Evolutionary conservation across 2,888 invertebrate species (phyloP).

Genomic region (Lacanobia wlatinum): DNA sequence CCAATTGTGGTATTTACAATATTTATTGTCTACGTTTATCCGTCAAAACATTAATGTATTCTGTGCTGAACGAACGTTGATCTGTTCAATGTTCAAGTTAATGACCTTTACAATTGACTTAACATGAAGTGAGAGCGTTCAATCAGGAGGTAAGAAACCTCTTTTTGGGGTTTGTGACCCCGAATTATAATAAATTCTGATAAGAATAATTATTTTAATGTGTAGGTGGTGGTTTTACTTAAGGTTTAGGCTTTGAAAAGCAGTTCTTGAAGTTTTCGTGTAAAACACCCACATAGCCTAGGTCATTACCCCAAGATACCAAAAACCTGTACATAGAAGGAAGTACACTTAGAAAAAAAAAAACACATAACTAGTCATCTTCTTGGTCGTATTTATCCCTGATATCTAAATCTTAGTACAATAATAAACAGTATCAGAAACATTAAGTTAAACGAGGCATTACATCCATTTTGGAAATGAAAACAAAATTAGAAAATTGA

Average conservation of each 20-base stretch:
- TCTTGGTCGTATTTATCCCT: not conserved
- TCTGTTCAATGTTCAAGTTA: slow-evolving; percentile 5
- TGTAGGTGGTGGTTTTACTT: not conserved
- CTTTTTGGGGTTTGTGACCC: not conserved
- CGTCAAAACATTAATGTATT: slow-evolving; percentile 17
- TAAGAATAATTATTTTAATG: no score
- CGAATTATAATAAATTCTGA: not conserved
- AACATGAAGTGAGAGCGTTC: not conserved
- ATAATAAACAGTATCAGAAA: no score
- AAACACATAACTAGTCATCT: not conserved
- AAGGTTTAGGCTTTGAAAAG: not conserved
- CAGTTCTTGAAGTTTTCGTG: not conserved
- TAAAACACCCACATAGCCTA: not conserved
- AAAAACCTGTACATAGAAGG: not conserved
- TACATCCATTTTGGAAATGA: no score
- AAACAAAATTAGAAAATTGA: no score
- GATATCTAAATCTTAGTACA: not conserved
- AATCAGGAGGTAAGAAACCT: not conserved
- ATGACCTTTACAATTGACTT: slow-evolving; percentile 1
- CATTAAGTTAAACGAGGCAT: no score
- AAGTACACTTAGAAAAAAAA: not conserved
- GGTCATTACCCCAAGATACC: not conserved
- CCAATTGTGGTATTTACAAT: not conserved
- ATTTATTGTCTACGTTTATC: not conserved
- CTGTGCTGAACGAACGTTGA: not conserved